Evolutionary conservation across 2,113 vertebrate species (phyloP).

Genomic region (Sceloporus tristichus): DNA sequence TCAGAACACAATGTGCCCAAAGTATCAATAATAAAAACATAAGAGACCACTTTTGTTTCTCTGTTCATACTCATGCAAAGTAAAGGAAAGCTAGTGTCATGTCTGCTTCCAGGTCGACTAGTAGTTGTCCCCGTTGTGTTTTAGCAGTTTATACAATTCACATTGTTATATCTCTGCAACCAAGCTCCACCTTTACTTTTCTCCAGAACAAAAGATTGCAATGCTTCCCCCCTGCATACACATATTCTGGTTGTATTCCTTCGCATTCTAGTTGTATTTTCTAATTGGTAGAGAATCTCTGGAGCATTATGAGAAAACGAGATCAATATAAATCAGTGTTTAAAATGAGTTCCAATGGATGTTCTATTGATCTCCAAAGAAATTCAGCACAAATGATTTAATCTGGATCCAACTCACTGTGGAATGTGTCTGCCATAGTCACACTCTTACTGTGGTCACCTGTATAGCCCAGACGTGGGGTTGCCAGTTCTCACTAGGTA

Average conservation of each 20-base stretch:
- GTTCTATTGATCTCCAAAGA: not conserved
- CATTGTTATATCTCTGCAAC: not conserved
- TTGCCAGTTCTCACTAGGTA: not conserved
- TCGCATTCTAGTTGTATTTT: conserved; percentile 39
- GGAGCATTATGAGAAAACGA: conserved; percentile 52
- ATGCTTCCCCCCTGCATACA: not conserved
- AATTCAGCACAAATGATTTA: not conserved
- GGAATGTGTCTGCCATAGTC: not conserved
- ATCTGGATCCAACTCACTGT: not conserved
- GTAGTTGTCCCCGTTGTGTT: not conserved
- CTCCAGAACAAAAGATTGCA: conserved; percentile 45
- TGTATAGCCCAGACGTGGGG: not conserved
- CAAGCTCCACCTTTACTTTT: not conserved
- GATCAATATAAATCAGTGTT: conserved; percentile 37
- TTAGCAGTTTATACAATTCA: not conserved
- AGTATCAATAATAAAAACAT: conserved; percentile 56
- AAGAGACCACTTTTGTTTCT: conserved; percentile 54
- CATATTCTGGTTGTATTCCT: conserved; percentile 36
- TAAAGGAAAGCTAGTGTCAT: not conserved
- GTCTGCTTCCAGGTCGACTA: too few relatives aligned
- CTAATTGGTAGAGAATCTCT: conserved; percentile 56
- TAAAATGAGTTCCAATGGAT: not conserved
- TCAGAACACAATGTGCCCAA: conserved; percentile 36
- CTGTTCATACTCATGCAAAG: conserved; percentile 10
- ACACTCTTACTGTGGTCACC: not conserved